These are phyloP conservation scores for Dioctria linearis DNA, from an alignment of 2,888 invertebrate species.

Conservation along the genomic window DNA sequence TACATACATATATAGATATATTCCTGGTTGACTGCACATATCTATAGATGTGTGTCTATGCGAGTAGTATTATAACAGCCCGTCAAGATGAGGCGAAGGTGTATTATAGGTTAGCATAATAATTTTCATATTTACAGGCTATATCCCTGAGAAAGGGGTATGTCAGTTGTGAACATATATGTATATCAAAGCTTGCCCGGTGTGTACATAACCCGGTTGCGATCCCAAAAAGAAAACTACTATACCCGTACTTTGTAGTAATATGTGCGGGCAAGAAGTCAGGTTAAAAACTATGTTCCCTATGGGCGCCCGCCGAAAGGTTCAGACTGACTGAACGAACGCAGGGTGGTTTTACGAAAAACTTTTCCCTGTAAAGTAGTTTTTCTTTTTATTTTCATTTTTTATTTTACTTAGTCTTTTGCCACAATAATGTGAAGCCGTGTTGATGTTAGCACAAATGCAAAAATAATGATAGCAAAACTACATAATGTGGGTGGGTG, in stretches of 20 bases:
- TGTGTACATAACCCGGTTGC: background rate
- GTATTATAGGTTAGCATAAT: slow-evolving; percentile 37
- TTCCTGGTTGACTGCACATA: background rate
- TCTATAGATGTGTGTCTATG: background rate
- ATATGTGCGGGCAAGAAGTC: too few relatives aligned
- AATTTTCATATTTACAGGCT: slow-evolving; percentile 48
- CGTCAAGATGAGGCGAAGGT: slow-evolving; percentile 9
- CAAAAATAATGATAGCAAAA: slow-evolving; percentile 40
- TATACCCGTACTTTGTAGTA: background rate
- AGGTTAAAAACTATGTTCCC: background rate
- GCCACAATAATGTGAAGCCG: slow-evolving; percentile 17
- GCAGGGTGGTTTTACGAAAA: too few relatives aligned
- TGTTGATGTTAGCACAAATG: slow-evolving; percentile 44
- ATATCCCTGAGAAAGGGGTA: slow-evolving; percentile 43
- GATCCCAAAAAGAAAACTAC: background rate
- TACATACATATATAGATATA: background rate
- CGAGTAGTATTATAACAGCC: background rate
- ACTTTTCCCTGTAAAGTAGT: background rate
- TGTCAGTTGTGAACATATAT: slow-evolving; percentile 41
- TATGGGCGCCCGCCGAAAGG: background rate
- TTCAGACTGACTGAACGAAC: too few relatives aligned
- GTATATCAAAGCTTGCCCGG: slow-evolving; percentile 7
- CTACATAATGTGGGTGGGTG: too few relatives aligned
- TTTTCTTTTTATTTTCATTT: background rate
- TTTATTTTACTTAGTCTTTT: slow-evolving; percentile 20